Base-by-base conservation (phyloP, 1,140 invertebrate species). In the Panulirus ornatus region DNA sequence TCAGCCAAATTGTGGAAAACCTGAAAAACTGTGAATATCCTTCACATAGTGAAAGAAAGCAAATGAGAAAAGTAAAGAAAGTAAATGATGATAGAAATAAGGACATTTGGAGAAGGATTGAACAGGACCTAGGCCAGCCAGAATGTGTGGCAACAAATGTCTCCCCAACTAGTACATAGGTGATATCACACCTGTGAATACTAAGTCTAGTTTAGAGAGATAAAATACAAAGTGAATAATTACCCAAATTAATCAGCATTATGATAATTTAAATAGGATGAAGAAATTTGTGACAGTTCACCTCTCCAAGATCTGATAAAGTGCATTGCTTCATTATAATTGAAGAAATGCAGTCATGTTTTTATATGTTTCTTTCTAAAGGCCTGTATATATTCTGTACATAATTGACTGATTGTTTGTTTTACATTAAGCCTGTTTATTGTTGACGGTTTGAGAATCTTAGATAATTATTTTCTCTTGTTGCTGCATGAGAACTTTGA, bases 361-460 rank as follows among this genome's bases (percentile, higher is more conserved):
- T 90, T 90, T 90, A 90, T 90, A 90, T 90, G 75, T 90, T 84
- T 85, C 75, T 84, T 84, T 71, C 83, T 70, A 90, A 90, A 85
- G 73, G 54, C 82, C 73, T 90, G 88, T 90, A 90, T 84, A 90
- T 90, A 90, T 88, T 88, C 86, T 90, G 88, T 90, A 90, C 71
- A 90, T 84, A 90, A 84, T 84, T 84, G 82, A 90, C 88, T 90
- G 73, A 90, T 90, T 90, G 88, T 90, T 90, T 90, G 88, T 90
- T 90, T 90, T 90, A 90, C 88, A 90, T 90, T 90, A 85, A 90
- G 88, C 82, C 88, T 90, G 88, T 90, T 90, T 90, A 90, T 90
- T 90, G 88, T 90, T 90, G 88, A 90, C 88, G 88, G 88, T 90
- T 90, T 90, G 88, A 90, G 88, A 90, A 90, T 90, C 88, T 90